These are phyloP conservation scores for Pectinophora gossypiella DNA, from an alignment of 1,140 invertebrate species.

Conservation along the genomic window DNA sequence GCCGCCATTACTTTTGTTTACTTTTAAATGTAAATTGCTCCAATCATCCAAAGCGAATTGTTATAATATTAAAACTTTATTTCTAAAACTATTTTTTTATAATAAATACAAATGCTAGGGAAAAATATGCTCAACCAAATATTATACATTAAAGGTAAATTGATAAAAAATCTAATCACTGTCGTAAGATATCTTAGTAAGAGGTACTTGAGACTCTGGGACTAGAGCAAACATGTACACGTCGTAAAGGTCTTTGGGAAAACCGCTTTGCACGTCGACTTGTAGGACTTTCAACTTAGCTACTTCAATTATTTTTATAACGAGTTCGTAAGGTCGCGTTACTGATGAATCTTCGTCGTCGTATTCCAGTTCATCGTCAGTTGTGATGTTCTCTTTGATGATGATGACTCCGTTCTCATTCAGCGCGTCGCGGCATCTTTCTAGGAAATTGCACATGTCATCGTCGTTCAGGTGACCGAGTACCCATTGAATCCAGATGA, in stretches of 20 bases:
- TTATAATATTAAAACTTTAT: too few species aligned
- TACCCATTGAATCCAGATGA: constrained; percentile 99
- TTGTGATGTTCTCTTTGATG: constrained; percentile 96
- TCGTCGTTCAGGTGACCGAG: constrained; percentile 92
- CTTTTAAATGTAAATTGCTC: too few species aligned
- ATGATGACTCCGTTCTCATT: constrained; percentile 88
- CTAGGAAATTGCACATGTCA: constrained; percentile 91
- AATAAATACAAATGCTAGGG: too few species aligned
- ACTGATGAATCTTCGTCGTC: constrained; percentile 95
- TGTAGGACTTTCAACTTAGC: constrained; percentile 85
- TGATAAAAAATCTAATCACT: too few species aligned
- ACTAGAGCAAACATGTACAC: constrained; percentile 94
- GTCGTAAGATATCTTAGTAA: too few species aligned
- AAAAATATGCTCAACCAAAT: too few species aligned
- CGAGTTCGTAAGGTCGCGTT: constrained; percentile 82
- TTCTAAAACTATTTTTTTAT: too few species aligned
- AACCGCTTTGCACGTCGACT: constrained; percentile 87
- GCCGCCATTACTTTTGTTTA: neutral
- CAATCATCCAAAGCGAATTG: too few species aligned
- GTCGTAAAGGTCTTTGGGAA: constrained; percentile 93
- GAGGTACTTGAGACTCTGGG: constrained; percentile 58
- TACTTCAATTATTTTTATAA: constrained; percentile 80
- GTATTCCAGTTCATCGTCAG: constrained; percentile 80
- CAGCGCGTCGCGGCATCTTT: constrained; percentile 82
- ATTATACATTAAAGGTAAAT: too few species aligned